Base-by-base conservation (phyloP, 2,113 vertebrate species). In the Vidua macroura region DNA sequence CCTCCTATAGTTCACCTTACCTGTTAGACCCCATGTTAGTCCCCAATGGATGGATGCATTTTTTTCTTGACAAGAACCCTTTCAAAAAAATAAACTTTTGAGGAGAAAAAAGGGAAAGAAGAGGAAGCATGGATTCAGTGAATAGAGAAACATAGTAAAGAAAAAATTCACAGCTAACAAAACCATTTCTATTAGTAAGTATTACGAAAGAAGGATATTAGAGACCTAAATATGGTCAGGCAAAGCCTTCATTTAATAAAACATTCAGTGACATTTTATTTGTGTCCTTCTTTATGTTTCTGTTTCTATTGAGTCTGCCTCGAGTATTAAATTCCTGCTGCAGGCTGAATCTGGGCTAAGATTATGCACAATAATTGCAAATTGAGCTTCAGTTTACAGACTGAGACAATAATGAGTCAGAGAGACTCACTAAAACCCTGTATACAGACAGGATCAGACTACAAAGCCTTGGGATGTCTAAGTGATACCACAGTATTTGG, bases 331-430 rank as follows among this genome's bases (percentile, higher is more conserved):
- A 95, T 96, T 96, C 90, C 96, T 96, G 86, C 93, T 96, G 92
- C 76, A 37, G 59, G 91, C 79, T 92, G 84, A 92, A 87, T 94
- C 80, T 6, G 7, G 85, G 72, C 83, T 94, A 90, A 81, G 19
- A 49, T 74, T 93, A 95, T 86, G 90, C 91, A 95, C 58, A 30
- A 52, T 95, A 96, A 97, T 94, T 96, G 78, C 66, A 89, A 92
- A 37, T 39, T 93, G 86, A 97, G 96, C 88, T 96, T 95, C 96
- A 90, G 83, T 97, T 97, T 97, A 96, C 81, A 95, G 84, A 70
- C 94, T 91, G 41, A 93, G 91, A 98, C 97, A 97, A 97, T 95
- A 97, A 96, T 46, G 94, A 97, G 81, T 81, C 95, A 90, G 72
- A 87, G 73, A 96, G 62, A 95, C 85, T 95, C 79, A 78, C 51